Conservation (phyloP, 2,888 invertebrate species). For the Drosophila fungiperda region DNA sequence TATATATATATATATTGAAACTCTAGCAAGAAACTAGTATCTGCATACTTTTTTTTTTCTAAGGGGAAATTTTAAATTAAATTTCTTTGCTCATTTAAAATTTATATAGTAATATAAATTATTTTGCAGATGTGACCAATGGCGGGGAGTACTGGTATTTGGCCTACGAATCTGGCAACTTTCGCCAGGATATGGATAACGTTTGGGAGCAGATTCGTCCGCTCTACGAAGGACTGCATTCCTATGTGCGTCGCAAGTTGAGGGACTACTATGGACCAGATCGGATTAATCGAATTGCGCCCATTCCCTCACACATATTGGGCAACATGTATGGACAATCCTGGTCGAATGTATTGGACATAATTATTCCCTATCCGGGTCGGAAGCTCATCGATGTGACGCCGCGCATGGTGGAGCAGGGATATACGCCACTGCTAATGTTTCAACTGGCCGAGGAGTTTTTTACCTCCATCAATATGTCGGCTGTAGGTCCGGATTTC, state of each 20-base stretch:
- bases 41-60: too few relatives aligned
- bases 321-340: slow-evolving; percentile 97
- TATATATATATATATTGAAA: not conserved
- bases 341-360: slow-evolving; percentile 93
- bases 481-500: slow-evolving; percentile 93
- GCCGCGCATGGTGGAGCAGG: slow-evolving; percentile 93
- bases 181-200: slow-evolving; percentile 92
- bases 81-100: not conserved
- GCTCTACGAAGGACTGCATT: slow-evolving; percentile 94
- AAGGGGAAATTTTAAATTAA: not conserved
- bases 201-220: slow-evolving; percentile 94
- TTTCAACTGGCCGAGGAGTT: slow-evolving; percentile 96
- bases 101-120: slow-evolving; percentile 24
- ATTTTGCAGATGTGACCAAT: slow-evolving; percentile 91
- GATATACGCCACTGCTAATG: slow-evolving; percentile 92
- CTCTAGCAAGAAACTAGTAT: not conserved
- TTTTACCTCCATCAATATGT: slow-evolving; percentile 95
- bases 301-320: slow-evolving; percentile 93
- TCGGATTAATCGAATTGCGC: slow-evolving; percentile 91
- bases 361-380: slow-evolving; percentile 94
- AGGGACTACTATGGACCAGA: slow-evolving; percentile 94
- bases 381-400: slow-evolving; percentile 93
- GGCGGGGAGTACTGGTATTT: slow-evolving; percentile 96
- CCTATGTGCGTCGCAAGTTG: slow-evolving; percentile 94
- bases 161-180: slow-evolving; percentile 91